Base-by-base conservation (phyloP, 1,140 invertebrate genomes). In the Melanaphis sacchari region DNA sequence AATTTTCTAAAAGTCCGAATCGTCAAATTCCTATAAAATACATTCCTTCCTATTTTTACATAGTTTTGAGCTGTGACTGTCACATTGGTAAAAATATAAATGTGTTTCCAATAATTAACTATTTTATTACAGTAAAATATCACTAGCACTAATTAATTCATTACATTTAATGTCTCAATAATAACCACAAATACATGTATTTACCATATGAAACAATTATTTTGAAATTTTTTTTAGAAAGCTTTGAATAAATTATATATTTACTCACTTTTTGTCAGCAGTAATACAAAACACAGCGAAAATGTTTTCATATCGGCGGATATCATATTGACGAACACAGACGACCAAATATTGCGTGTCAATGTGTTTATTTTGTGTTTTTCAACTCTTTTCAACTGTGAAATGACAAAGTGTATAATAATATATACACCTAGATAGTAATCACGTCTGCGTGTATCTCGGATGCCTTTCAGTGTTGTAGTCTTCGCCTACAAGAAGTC, bases 211-310 rank as follows among this genome's bases (percentile, higher is more conserved):
- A n/a, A 76, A 76, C 15, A 66, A 66, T 66, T n/a, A n/a, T n/a
- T 76, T 82, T 40, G 36, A 40, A 8, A 82, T 9, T 40, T 38
- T 40, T 24, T 40, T 24, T 26, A 0, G 40, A 8, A 84, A 41
- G 36, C 26, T 66, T n/a, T 9, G 31, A 66, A 15, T 21, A 49
- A 2, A 49, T 49, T 49, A 49, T 3, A 49, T 49, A 15, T 49
- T 49, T 15, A 49, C 91, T 93, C 36, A 93, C 91, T 41, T 93
- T 93, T 82, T 18, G 41, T 38, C 38, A 90, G 26, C 11, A 93
- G 26, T 26, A 93, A 22, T n/a, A 91, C 8, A 11, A 81, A 54
- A 31, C 36, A 93, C 46, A 93, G 36, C 76, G 46, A 31, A 52
- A 93, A 54, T 49, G 36, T 84, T 52, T 85, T 93, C 91, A 93